phyloP scores from a whole-genome alignment of 2,888 invertebrate species.

The Ischnus inquisitorius region DNA sequence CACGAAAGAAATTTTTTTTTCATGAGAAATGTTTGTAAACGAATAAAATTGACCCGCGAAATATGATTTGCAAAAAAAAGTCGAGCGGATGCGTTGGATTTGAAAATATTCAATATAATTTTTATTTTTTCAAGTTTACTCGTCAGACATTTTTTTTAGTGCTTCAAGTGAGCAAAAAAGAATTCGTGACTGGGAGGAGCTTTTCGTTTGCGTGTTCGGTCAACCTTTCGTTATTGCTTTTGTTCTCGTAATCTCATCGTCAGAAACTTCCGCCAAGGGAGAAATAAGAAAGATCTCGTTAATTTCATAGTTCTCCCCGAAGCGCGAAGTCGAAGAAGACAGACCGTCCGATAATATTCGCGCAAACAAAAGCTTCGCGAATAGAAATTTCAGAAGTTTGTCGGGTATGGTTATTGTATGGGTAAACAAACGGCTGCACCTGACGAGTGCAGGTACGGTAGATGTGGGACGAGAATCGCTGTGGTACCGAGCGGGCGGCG shows the following conservation, averaged over 20 bases:
- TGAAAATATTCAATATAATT: background rate
- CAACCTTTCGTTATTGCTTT: background rate
- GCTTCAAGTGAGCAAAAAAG: too few species aligned
- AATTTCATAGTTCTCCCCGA: background rate
- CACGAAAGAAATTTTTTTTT: background rate
- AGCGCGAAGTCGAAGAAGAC: background rate
- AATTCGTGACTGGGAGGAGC: background rate
- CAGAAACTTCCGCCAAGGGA: background rate
- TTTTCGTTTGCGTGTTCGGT: background rate
- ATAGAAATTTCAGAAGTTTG: background rate
- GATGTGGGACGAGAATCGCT: constrained; percentile 39
- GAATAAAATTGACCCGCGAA: background rate
- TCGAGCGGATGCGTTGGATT: background rate
- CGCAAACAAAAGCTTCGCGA: background rate
- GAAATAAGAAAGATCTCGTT: background rate
- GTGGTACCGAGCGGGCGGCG: constrained; percentile 46
- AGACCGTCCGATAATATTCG: background rate
- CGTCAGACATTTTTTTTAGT: too few species aligned
- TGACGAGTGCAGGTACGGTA: constrained; percentile 53
- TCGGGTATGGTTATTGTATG: constrained; percentile 45
- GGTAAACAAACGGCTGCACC: constrained; percentile 65
- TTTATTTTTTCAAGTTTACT: background rate
- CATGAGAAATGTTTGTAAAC: background rate
- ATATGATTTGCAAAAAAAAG: background rate
- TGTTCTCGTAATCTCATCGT: background rate